Percentiles rank a stretch among this genome's conserved stretches.
Evolutionary conservation across 1,140 invertebrate species (phyloP).

Genomic region (Drosophila teissieri): DNA sequence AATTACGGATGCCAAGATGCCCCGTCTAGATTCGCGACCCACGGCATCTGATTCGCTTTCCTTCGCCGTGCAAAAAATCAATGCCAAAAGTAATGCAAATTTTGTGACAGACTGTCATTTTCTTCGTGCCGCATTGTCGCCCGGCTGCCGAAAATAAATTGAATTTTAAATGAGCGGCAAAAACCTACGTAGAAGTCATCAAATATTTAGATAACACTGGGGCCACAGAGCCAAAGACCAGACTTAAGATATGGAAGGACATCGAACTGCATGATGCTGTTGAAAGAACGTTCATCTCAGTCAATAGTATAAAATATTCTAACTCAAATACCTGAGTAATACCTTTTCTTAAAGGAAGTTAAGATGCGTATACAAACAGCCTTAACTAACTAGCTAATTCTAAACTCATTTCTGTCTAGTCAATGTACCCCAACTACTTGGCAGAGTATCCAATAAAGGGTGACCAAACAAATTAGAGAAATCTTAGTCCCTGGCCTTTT

Average conservation of each 20-base stretch:
- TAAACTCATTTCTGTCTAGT: no score
- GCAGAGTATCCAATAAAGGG: conserved; percentile 16
- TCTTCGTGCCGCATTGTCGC: conserved; percentile 13
- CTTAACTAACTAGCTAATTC: background rate
- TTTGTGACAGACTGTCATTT: conserved; percentile 6
- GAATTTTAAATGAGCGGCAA: conserved; percentile 71
- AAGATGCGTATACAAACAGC: no score
- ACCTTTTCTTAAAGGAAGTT: background rate
- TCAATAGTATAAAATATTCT: background rate
- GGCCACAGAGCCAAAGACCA: conserved; percentile 44
- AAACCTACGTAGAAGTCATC: conserved; percentile 53
- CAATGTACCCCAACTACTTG: background rate
- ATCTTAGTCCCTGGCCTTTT: conserved; percentile 36
- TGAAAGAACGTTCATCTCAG: conserved; percentile 5
- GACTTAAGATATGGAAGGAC: conserved; percentile 34
- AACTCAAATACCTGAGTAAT: background rate
- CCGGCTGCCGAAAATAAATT: conserved; percentile 67
- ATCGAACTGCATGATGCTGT: conserved; percentile 14
- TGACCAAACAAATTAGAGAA: conserved; percentile 9
- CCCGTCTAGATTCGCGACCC: conserved; percentile 34
- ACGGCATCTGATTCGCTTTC: conserved; percentile 22
- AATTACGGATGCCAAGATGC: conserved; percentile 52
- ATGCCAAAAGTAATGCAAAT: conserved; percentile 77
- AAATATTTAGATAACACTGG: conserved; percentile 69
- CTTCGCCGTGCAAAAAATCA: conserved; percentile 57